These are phyloP conservation scores for Polyploca ridens DNA, from an alignment of 2,888 invertebrate species.

Conservation along the genomic window DNA sequence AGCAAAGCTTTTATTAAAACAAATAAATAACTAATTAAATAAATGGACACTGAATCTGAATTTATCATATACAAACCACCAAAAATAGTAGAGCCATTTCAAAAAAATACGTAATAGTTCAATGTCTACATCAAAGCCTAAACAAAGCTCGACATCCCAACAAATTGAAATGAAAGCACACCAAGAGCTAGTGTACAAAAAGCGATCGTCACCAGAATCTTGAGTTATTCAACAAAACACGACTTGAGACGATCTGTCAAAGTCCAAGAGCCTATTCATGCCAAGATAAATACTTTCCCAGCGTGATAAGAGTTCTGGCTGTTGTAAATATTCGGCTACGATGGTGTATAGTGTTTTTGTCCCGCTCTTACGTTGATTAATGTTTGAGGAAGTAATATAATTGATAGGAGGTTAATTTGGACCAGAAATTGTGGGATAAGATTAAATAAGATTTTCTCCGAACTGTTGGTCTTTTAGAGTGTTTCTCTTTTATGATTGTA, in stretches of 20 bases:
- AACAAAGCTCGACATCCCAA: neutral
- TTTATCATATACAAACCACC: neutral
- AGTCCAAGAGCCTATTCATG: constrained; percentile 62
- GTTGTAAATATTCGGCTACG: constrained; percentile 45
- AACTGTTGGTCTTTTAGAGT: neutral
- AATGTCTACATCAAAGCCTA: neutral
- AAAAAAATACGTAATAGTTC: neutral
- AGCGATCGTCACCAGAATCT: constrained; percentile 42
- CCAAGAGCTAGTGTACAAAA: constrained; percentile 39
- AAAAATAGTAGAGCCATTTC: neutral
- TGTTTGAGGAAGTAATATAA: constrained; percentile 45
- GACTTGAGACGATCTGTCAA: constrained; percentile 66
- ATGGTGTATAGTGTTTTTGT: constrained; percentile 33
- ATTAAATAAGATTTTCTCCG: constrained; percentile 5
- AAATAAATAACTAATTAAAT: too few relatives aligned
- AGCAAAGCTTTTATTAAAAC: too few relatives aligned
- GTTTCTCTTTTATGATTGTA: too few relatives aligned
- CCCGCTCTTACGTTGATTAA: constrained; percentile 43
- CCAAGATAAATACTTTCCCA: constrained; percentile 65
- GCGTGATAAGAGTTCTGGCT: constrained; percentile 55
- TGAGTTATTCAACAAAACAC: constrained; percentile 70
- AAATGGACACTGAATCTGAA: too few relatives aligned
- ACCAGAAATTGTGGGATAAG: constrained; percentile 35
- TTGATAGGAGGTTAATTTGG: constrained; percentile 44
- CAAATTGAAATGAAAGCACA: constrained; percentile 11